Base-by-base conservation (phyloP, 2,888 invertebrate genomes). In the Tenthredo notha region DNA sequence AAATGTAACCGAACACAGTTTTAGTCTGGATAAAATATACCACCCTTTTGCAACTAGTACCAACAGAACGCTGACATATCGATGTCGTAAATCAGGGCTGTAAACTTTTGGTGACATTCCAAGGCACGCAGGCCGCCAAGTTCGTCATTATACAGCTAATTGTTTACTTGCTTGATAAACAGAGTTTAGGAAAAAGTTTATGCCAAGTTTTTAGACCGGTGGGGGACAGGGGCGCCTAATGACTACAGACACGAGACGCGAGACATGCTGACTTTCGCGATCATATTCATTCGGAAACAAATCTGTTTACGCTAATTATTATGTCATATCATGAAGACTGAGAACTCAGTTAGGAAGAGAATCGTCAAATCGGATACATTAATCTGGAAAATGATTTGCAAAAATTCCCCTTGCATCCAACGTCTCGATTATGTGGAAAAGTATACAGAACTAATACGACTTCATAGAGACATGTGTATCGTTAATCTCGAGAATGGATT, bases 181-280 rank as follows among this genome's bases (percentile, higher is more conserved):
- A 70, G 83, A 83, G 40, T 47, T 18, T 78, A 47, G 83, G 82
- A 84, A 85, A 85, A 78, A 72, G 86, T 87, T 84, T 85, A 83
- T 85, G 87, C 85, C 58, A 74, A 84, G 33, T 84, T 84, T 72
- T 80, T 40, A 47, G 78, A 33, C 15, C 54, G 2, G 1, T 40
- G 15, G 54, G 15, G 15, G 15, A 21, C n/a, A 7, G 40, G 61
- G 40, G 29, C 67, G 29, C n/a, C 65, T 65, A 83, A 67, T 83
- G 83, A 67, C 83, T 70, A 7, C 61, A 47, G 67, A 70, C 83
- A 83, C 80, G 80, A 58, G 80, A 77, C 77, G 74, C 43, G 74
- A 74, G 43, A 74, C 74, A 74, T 43, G 43, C n/a, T 74, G n/a
- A 10, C n/a, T 70, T 3, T 3, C 37, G 15, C 37, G 37, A 40